Base-by-base conservation (phyloP, 1,140 invertebrate genomes). In the Nasonia vitripennis region DNA sequence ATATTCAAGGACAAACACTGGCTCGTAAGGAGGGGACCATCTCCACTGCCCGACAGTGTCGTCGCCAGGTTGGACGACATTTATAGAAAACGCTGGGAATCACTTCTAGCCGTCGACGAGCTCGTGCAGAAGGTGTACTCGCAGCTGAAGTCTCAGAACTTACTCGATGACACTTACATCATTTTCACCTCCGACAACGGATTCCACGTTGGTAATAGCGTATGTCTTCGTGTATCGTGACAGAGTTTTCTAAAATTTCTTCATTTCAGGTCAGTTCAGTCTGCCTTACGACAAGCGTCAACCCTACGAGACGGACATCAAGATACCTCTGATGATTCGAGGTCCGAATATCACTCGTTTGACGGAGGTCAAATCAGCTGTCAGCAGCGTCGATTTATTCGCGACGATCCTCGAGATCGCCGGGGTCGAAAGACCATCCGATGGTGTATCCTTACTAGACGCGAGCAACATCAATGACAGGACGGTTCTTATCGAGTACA, bases 121-220 rank as follows among this genome's bases (percentile, higher is more conserved):
- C 94, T 98, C 93, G 95, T 98, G 1, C 94, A 94, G 17, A 93
- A 93, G 81, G 90, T 98, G 9, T 90, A 97, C 17, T 88, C 93
- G 2, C 89, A 93, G 34, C 90, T 98, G 68, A 92, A 95, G 70
- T 86, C 91, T 4, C 90, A 93, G 20, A 89, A 94, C 10, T 67
- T 95, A 2, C 89, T 98, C 9, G 91, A 97, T 7, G 94, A 97
- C 88, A 98, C 97, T 5, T 98, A 96, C 89, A 90, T 98, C 0
- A 95, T 98, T 74, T 97, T 96, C 88, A 96, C 97, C 0, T 98
- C 97, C 0, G 97, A 98, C 91, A 98, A 98, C 94, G 97, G 97
- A 77, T 98, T 96, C 92, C 98, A 98, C 93, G 93, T 98, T 89
- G 97, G 97, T 96, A 71, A 71, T n/a, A 31, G 34, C 23, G 68